Evolutionary conservation across 2,888 invertebrate genomes (phyloP).

Genomic region (Drosophila gaucha): DNA sequence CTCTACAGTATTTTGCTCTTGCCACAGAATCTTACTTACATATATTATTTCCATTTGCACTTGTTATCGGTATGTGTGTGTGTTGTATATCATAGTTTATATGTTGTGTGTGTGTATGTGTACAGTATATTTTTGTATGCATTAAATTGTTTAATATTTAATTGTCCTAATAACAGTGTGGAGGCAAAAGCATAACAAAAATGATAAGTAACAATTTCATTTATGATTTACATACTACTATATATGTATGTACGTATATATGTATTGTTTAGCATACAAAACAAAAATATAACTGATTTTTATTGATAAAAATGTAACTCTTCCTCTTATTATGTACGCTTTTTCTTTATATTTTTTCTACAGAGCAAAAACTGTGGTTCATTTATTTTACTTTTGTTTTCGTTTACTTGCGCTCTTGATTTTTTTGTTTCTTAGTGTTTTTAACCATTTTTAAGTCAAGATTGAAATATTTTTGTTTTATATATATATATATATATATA

Average conservation of each 20-base stretch:
- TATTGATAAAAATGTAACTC: slow-evolving; percentile 62
- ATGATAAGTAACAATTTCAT: slow-evolving; percentile 64
- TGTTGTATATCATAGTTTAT: slow-evolving; percentile 20
- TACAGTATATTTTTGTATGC: slow-evolving; percentile 35
- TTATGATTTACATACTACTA: slow-evolving; percentile 36
- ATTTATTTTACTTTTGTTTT: slow-evolving; percentile 34
- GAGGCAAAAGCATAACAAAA: slow-evolving; percentile 78
- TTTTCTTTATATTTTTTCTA: slow-evolving; percentile 18
- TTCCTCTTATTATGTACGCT: slow-evolving; percentile 32
- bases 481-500: slow-evolving; percentile 40
- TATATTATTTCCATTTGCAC: slow-evolving; percentile 9
- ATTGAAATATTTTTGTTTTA: slow-evolving; percentile 40
- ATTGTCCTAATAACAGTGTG: slow-evolving; percentile 82
- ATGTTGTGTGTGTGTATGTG: slow-evolving; percentile 25
- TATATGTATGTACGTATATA: slow-evolving; percentile 9
- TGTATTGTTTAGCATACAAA: slow-evolving; percentile 39
- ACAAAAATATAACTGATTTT: slow-evolving; percentile 53
- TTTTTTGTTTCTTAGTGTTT: slow-evolving; percentile 21
- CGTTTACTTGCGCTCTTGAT: slow-evolving; percentile 25
- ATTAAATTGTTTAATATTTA: slow-evolving; percentile 53
- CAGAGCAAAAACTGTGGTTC: slow-evolving; percentile 34
- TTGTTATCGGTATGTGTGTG: slow-evolving; percentile 17
- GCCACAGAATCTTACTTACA: slow-evolving; percentile 11
- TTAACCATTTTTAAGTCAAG: slow-evolving; percentile 32
- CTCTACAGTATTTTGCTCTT: slow-evolving; percentile 6